Evolutionary conservation across 2,797 vertebrate genomes (phyloP).

Genomic region (Sebastes diaconus): DNA sequence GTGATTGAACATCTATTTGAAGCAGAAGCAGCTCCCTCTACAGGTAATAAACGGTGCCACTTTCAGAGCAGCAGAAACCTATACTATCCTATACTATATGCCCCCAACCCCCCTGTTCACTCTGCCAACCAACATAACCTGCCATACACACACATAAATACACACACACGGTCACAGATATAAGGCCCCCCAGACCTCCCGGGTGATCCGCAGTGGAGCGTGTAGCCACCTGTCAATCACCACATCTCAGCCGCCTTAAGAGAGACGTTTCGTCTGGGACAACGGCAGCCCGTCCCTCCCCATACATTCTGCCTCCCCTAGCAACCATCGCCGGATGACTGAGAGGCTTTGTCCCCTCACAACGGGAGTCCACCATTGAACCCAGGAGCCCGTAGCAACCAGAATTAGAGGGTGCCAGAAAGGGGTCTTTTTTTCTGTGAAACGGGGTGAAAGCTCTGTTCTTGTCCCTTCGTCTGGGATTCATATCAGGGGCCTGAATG

Average conservation of each 20-base stretch:
- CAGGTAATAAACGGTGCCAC: conserved; percentile 49
- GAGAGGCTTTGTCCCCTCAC: conserved; percentile 81
- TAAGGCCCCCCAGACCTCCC: conserved; percentile 73
- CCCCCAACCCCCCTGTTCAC: conserved; percentile 18
- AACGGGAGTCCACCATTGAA: conserved; percentile 80
- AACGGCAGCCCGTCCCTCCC: conserved; percentile 83
- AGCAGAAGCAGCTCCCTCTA: conserved; percentile 64
- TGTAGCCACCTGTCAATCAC: conserved; percentile 86
- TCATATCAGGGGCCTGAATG: conserved; percentile 88
- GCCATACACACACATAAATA: conserved; percentile 53
- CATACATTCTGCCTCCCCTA: conserved; percentile 83
- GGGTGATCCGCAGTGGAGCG: conserved; percentile 80
- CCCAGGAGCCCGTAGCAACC: conserved; percentile 80
- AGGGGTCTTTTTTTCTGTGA: conserved; percentile 78
- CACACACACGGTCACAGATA: conserved; percentile 62
- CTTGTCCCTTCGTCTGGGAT: conserved; percentile 87
- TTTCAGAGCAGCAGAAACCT: conserved; percentile 24
- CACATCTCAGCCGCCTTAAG: conserved; percentile 75
- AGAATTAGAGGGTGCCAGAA: conserved; percentile 80
- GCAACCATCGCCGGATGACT: conserved; percentile 83
- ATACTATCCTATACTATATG: neutral
- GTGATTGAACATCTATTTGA: neutral
- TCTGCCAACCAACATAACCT: conserved; percentile 38
- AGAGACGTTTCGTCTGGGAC: conserved; percentile 88
- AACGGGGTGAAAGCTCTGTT: conserved; percentile 84